phyloP scores from a whole-genome alignment of 2,888 invertebrate genomes.

The Cryptophagus acutangulus region DNA sequence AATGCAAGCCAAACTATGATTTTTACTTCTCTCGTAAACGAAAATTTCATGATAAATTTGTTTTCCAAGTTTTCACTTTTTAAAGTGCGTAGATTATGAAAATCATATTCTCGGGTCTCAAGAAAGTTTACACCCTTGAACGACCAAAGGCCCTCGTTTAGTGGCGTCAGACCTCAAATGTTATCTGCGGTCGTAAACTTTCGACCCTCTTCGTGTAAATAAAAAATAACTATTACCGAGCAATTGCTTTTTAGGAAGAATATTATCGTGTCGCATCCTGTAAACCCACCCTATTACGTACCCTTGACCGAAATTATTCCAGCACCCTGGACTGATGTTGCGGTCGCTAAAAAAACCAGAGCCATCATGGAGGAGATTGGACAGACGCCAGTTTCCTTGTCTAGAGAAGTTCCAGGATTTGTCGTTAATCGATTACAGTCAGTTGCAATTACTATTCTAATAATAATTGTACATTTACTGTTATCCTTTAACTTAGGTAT shows the following conservation, averaged over 20 bases:
- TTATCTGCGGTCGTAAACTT: too few species aligned
- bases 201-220: too few species aligned
- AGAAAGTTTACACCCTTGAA: too few species aligned
- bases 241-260: constrained; percentile 50
- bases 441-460: constrained; percentile 36
- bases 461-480: not conserved
- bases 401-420: constrained; percentile 86
- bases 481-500: constrained; percentile 69
- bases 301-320: constrained; percentile 93
- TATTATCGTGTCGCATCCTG: constrained; percentile 86
- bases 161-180: too few species aligned
- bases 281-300: constrained; percentile 95
- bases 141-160: too few species aligned
- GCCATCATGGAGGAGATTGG: constrained; percentile 82
- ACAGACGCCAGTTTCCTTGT: constrained; percentile 82
- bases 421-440: constrained; percentile 90
- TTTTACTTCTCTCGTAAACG: too few species aligned
- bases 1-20: too few species aligned
- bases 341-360: constrained; percentile 68
- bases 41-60: too few species aligned
- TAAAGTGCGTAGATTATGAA: too few species aligned
- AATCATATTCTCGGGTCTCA: too few species aligned
- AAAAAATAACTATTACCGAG: too few species aligned
- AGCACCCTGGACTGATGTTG: constrained; percentile 85
- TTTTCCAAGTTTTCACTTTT: too few species aligned